Evolutionary conservation across 2,113 vertebrate genomes (phyloP), one percentile per base, ranked within the genome.

Genomic region (Cacatua alba): DNA sequence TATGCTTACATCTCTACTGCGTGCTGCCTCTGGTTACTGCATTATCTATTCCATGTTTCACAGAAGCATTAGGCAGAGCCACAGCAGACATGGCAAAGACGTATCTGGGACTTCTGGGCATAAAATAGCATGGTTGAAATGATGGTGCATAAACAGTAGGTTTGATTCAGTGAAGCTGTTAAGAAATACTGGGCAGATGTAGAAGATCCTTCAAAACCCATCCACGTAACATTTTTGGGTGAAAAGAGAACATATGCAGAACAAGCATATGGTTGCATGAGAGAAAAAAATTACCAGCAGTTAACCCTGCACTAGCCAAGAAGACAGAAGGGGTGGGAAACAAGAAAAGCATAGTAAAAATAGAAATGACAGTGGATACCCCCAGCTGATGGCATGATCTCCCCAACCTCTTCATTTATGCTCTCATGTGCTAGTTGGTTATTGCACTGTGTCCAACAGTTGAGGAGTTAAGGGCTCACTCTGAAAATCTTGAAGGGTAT

Each of bases 361-460:
- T 26, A 20, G 18, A 44, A 35, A 17, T 4, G 15, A 28, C 0
- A n/a, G 1, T n/a, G 17, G 29, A 19, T n/a, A 13, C 7, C 4
- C 15, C 0, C 7, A 18, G 37, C 28, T 70, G 55, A 11, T 24
- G 21, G 29, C 21, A 19, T 10, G 17, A 44, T 6, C 25, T 17
- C 13, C 46, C 14, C 41, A 53, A 2, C 23, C 21, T 80, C 55
- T 35, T 35, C 59, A 11, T 25, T 23, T 20, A 4, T 0, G 4
- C 55, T 76, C 18, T 0, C 0, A 12, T 0, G 1, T 24, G 17
- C 33, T 51, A 1, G 1, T 15, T 59, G 57, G 33, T 59, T 59
- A 23, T 24, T 44, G 33, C 31, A 10, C 62, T 2, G 8, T 2
- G 20, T 9, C 70, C 13, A 13, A 26, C 8, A 8, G 6, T 20